These are phyloP conservation scores for Rhombomys opimus DNA, from an alignment of 2,113 vertebrate species.

Conservation along the genomic window DNA sequence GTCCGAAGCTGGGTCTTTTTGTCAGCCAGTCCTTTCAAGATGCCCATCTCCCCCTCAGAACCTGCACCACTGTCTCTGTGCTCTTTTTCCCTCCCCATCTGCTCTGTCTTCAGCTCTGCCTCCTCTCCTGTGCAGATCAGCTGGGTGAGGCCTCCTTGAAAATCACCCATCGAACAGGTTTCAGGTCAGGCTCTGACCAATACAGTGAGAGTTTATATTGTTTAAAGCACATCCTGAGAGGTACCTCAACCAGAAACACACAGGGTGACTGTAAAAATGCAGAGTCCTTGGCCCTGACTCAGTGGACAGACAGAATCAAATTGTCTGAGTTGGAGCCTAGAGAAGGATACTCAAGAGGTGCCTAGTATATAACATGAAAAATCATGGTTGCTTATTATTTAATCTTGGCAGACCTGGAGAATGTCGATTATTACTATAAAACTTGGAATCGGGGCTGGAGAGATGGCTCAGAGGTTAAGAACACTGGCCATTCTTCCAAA, in stretches of 20 bases:
- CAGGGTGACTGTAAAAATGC: not conserved
- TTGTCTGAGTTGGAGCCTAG: not conserved
- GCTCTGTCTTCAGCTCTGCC: constrained; percentile 31
- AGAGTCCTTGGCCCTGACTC: not conserved
- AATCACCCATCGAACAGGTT: not conserved
- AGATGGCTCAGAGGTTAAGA: no score
- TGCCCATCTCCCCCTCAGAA: not conserved
- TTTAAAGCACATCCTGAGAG: not conserved
- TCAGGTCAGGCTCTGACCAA: not conserved
- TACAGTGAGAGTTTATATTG: not conserved
- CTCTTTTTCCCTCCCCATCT: not conserved
- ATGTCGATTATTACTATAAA: not conserved
- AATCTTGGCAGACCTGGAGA: not conserved
- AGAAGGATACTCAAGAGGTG: not conserved
- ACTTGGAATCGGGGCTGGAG: not conserved
- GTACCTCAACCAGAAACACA: not conserved
- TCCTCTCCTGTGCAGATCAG: not conserved
- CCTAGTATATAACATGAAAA: not conserved
- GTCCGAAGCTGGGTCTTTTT: not conserved
- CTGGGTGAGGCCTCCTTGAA: not conserved
- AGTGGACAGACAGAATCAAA: not conserved
- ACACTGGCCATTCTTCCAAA: no score
- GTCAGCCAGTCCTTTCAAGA: not conserved
- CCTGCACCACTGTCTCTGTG: not conserved
- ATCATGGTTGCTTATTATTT: not conserved